These are phyloP conservation scores for Pangasius larnaudii DNA, from an alignment of 2,797 vertebrate genomes.

Conservation along the genomic window DNA sequence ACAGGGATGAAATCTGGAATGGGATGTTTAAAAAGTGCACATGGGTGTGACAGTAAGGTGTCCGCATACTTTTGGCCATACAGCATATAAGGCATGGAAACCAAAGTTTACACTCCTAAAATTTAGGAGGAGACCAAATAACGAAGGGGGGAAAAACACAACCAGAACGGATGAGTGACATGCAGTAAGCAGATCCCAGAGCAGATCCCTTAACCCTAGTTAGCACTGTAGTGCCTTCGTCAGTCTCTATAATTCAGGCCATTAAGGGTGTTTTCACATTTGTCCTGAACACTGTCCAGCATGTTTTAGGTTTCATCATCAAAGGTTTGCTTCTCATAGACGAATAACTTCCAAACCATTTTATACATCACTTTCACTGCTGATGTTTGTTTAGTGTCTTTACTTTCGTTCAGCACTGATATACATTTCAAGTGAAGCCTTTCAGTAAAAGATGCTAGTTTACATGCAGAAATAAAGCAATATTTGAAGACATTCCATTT, in stretches of 20 bases:
- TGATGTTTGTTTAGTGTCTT: not conserved
- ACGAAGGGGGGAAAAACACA: not conserved
- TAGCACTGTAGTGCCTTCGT: not conserved
- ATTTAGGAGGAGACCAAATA: not conserved
- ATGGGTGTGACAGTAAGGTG: not conserved
- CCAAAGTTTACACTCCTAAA: not conserved
- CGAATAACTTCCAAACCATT: not conserved
- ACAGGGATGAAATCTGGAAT: not conserved
- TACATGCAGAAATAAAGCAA: not conserved
- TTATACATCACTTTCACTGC: not conserved
- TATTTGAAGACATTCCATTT: not conserved
- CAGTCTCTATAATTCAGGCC: not conserved
- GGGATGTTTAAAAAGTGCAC: not conserved
- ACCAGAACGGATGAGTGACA: not conserved
- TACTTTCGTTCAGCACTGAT: not conserved
- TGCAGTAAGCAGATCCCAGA: not conserved
- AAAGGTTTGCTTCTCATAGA: not conserved
- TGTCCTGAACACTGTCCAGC: not conserved
- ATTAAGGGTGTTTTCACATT: not conserved
- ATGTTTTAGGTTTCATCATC: not conserved
- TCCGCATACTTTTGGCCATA: not conserved
- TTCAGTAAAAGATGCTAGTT: not conserved
- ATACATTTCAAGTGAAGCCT: not conserved
- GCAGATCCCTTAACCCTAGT: not conserved
- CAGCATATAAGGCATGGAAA: not conserved